phyloP scores from a whole-genome alignment of 2,113 vertebrate species.

The Asarcornis scutulata region DNA sequence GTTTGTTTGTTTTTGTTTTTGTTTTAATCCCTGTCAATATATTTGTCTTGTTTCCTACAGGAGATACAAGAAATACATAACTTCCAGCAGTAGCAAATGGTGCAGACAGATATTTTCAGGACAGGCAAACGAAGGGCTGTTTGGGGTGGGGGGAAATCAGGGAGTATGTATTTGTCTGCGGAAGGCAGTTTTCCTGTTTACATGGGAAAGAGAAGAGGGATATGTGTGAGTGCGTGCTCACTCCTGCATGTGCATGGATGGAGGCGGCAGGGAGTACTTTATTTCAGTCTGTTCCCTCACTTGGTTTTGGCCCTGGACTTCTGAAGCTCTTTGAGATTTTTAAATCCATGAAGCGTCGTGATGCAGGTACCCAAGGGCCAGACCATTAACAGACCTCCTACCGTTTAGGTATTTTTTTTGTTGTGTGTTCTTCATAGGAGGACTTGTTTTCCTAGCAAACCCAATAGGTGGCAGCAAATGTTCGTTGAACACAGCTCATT shows the following conservation, averaged over 20 bases:
- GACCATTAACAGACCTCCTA: too few relatives aligned
- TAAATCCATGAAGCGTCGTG: neutral
- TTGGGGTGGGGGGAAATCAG: neutral
- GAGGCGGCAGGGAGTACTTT: neutral
- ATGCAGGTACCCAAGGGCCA: neutral
- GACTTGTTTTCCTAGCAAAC: neutral
- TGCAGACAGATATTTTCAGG: neutral
- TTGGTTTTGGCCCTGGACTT: neutral
- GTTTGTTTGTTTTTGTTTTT: neutral
- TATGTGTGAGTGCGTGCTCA: fast-evolving
- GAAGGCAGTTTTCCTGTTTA: neutral
- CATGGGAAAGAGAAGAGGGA: neutral
- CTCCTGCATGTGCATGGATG: neutral
- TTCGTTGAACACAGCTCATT: fast-evolving
- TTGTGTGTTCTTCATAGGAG: too few relatives aligned
- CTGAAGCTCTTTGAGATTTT: neutral
- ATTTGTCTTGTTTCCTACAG: neutral
- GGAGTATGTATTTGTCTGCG: neutral
- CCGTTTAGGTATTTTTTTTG: too few relatives aligned
- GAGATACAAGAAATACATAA: neutral
- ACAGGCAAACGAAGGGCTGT: neutral
- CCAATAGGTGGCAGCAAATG: constrained; percentile 22
- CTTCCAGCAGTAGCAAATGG: neutral
- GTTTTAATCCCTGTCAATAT: neutral
- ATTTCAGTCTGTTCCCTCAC: neutral